Evolutionary conservation across 2,113 vertebrate genomes (phyloP).

Genomic region (Boulengeromyrus knoepffleri): DNA sequence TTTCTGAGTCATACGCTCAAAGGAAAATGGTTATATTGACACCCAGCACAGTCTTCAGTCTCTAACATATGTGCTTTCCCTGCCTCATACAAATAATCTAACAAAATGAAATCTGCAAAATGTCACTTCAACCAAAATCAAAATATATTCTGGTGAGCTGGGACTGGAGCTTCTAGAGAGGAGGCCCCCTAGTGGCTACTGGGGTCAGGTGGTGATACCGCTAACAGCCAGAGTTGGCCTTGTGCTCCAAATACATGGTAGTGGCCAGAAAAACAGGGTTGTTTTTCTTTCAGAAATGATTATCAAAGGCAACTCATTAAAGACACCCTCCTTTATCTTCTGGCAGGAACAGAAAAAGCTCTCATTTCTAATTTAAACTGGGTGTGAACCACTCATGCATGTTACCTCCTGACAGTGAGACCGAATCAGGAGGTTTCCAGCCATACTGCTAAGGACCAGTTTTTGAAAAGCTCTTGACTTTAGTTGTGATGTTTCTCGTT

Average conservation of each 20-base stretch:
- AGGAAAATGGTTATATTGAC: not conserved
- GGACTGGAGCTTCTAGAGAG: not conserved
- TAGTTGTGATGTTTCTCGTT: not conserved
- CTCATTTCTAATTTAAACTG: not conserved
- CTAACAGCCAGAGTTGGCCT: not conserved
- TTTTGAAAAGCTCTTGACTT: not conserved
- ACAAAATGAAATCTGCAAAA: not conserved
- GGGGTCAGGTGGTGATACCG: not conserved
- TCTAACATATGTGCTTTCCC: not conserved
- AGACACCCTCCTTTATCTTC: not conserved
- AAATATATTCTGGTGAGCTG: not conserved
- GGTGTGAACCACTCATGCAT: not conserved
- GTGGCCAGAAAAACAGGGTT: not conserved
- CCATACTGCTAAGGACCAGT: not conserved
- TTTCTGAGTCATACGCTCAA: not conserved
- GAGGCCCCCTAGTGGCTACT: not conserved
- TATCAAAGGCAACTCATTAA: conserved; percentile 1
- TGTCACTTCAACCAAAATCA: not conserved
- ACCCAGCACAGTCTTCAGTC: not conserved
- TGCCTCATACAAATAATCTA: not conserved
- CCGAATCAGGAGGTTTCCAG: not conserved
- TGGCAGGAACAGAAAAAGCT: not conserved
- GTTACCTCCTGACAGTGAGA: not conserved
- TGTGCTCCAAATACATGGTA: not conserved
- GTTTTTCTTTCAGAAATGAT: not conserved